Evolutionary conservation across 2,797 vertebrate species (phyloP), one percentile per base, ranked within the genome.

Genomic region (Alfaro cultratus): DNA sequence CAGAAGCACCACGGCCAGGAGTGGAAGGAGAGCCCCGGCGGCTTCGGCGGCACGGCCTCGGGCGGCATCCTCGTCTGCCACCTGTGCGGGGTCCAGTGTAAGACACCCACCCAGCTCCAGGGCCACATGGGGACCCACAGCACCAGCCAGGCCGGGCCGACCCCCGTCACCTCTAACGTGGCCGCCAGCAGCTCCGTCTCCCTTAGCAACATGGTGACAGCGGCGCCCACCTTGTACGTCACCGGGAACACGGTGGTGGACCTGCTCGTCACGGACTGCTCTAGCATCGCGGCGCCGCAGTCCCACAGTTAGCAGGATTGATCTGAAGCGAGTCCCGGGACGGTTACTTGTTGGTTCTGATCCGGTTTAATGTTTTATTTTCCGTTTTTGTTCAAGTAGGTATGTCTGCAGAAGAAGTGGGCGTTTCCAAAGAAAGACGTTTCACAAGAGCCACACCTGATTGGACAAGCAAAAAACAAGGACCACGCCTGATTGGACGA

Each of bases 1-100:
- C 97, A 97, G 95, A 98, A 98, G 95, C 97, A 98, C 94, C 97
- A 98, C 23, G 97, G 97, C 82, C 96, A 97, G 92, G 96, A 96
- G 95, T 97, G 97, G 97, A 97, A 96, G 95, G 97, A 96, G 83
- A 94, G 97, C 81, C 96, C 96, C 21, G 96, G 97, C 45, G 96
- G 96, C 75, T 97, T 97, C 46, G 97, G 97, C 60, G 96, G 93
- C 74, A 87, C 92, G 0, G 77, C 92, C 3, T 87, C 94, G 0
- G 95, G 96, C 0, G 95, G 95, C 1, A 78, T 96, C 1, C 95
- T 96, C 2, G 93, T 98, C 91, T 98, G 97, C 94, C 97, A 98
- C 87, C 94, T 97, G 86, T 98, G 97, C 53, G 97, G 97, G 73
- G 95, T 98, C 92, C 97, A 97, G 94, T 98, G 97, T 94, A 98